Percentiles rank a stretch among this genome's conserved stretches.
Conservation (phyloP, 1,140 invertebrate genomes). For the Aethina tumida region DNA sequence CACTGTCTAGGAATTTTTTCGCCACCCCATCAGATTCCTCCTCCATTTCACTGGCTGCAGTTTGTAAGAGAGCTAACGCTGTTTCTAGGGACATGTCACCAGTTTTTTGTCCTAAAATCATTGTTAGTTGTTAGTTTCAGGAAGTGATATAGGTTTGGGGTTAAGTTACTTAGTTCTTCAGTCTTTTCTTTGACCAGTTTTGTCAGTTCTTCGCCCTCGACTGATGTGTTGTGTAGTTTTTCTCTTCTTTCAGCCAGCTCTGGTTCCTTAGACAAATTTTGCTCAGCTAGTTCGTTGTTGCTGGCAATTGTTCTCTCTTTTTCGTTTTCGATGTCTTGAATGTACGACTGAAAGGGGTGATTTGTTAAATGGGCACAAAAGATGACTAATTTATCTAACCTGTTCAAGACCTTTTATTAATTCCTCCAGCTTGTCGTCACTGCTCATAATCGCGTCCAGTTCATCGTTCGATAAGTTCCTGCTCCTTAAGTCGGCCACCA, state of each 20-base stretch:
- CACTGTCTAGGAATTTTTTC: slow-evolving; percentile 63
- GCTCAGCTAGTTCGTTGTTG: slow-evolving; percentile 79
- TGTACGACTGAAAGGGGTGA: slow-evolving; percentile 41
- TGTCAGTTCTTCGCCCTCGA: slow-evolving; percentile 56
- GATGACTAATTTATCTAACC: slow-evolving; percentile 39
- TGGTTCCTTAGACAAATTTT: slow-evolving; percentile 74
- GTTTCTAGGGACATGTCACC: slow-evolving; percentile 67
- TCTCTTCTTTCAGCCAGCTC: slow-evolving; percentile 62
- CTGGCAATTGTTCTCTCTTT: slow-evolving; percentile 76
- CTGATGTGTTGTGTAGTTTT: slow-evolving; percentile 55
- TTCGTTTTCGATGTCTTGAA: slow-evolving; percentile 68
- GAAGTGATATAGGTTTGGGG: too few species aligned
- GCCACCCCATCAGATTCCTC: slow-evolving; percentile 75
- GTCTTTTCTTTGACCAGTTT: slow-evolving; percentile 57
- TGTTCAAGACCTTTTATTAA: slow-evolving; percentile 68
- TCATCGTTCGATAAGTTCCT: slow-evolving; percentile 66
- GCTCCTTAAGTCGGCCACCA: slow-evolving; percentile 29
- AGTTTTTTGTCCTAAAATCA: slow-evolving; percentile 51
- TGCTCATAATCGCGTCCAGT: slow-evolving; percentile 71
- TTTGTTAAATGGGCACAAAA: neutral
- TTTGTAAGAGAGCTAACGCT: slow-evolving; percentile 71
- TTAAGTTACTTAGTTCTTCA: slow-evolving; percentile 51
- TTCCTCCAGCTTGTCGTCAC: slow-evolving; percentile 73
- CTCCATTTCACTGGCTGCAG: slow-evolving; percentile 76
- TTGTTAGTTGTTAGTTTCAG: neutral